phyloP scores from a whole-genome alignment of 2,797 vertebrate genomes.

The Epinephelus coioides region DNA sequence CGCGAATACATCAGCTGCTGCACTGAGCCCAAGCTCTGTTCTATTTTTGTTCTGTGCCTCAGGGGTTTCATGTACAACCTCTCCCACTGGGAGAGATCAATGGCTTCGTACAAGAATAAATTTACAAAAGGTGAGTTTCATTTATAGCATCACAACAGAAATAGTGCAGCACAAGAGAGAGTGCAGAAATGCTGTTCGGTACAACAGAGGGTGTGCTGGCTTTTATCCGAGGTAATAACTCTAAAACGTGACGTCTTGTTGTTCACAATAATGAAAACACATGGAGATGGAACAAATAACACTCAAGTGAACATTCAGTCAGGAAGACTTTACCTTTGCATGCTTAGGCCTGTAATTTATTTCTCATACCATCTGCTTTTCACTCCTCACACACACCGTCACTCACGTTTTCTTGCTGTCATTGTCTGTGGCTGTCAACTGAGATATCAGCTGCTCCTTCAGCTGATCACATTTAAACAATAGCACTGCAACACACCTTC shows the following conservation, averaged over 20 bases:
- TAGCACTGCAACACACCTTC: no score
- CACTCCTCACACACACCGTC: no score
- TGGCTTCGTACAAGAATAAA: slow-evolving; percentile 62
- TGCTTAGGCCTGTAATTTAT: no score
- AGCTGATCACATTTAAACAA: no score
- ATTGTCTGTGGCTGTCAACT: no score
- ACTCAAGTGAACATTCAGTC: no score
- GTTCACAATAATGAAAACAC: not conserved
- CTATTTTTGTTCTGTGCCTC: slow-evolving; percentile 63
- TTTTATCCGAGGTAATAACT: slow-evolving; percentile 35
- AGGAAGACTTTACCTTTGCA: no score
- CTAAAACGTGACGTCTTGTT: not conserved
- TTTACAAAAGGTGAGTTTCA: slow-evolving; percentile 67
- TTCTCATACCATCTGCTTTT: no score
- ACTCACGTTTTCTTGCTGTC: no score
- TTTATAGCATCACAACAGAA: slow-evolving; percentile 66
- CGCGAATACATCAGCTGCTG: slow-evolving; percentile 63
- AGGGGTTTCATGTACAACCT: slow-evolving; percentile 54
- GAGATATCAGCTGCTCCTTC: no score
- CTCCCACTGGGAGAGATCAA: slow-evolving; percentile 62
- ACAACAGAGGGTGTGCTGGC: slow-evolving; percentile 39
- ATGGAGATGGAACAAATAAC: not conserved
- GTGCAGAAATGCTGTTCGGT: slow-evolving; percentile 44
- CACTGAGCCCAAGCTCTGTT: slow-evolving; percentile 39
- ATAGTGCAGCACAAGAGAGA: slow-evolving; percentile 32